Percentiles rank a stretch among this genome's conserved stretches.
phyloP scores from a whole-genome alignment of 2,888 invertebrate species.

The Nipponacmea schrenckii region DNA sequence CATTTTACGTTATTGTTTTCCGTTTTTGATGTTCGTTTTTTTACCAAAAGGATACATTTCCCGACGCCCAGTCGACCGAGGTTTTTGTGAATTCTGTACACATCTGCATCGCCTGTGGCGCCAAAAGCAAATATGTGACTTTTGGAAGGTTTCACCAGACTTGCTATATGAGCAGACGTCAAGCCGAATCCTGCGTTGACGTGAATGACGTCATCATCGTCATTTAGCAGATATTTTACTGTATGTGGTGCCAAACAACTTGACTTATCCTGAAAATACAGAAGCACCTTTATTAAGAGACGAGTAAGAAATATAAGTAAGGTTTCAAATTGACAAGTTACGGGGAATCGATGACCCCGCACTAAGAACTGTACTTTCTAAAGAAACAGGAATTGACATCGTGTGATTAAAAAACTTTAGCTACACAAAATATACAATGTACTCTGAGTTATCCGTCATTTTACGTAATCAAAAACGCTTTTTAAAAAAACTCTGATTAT shows the following conservation, averaged over 20 bases:
- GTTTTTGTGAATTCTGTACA: conserved; percentile 39
- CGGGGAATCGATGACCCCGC: no score
- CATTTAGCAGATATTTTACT: conserved; percentile 56
- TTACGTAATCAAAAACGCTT: no score
- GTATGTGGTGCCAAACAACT: conserved; percentile 63
- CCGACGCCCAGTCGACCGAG: conserved; percentile 53
- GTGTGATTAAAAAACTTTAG: no score
- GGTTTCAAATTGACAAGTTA: no score
- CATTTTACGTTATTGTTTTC: no score
- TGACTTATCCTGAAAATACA: conserved; percentile 61
- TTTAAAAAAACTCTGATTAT: no score
- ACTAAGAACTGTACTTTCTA: no score
- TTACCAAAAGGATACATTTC: conserved; percentile 53
- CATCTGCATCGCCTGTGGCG: conserved; percentile 38
- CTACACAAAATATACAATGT: no score
- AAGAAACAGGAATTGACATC: no score
- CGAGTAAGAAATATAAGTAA: no score
- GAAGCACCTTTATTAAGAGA: neutral
- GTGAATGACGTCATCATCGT: conserved; percentile 63
- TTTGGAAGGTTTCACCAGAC: conserved; percentile 49
- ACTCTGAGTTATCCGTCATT: no score
- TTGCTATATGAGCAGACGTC: conserved; percentile 61
- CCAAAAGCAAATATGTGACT: conserved; percentile 57
- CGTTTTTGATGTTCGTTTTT: no score
- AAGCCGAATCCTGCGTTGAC: conserved; percentile 61